Evolutionary conservation across 1,140 invertebrate species (phyloP).

Genomic region (Sycophila sp.): DNA sequence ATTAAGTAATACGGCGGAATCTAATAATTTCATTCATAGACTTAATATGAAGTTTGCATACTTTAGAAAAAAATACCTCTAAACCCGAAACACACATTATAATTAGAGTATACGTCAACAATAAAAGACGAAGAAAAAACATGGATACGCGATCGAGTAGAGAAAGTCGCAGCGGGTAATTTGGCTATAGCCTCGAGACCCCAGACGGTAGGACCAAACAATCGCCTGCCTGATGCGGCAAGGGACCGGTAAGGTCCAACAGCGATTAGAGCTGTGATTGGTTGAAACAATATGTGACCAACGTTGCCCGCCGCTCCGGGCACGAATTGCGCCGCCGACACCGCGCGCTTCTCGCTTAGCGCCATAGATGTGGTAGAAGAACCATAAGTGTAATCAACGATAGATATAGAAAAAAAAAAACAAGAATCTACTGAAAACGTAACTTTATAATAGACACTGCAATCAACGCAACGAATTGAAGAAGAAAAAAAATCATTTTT

Average conservation of each 20-base stretch:
- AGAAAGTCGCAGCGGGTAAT: not conserved
- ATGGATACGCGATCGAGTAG: no score
- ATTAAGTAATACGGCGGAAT: no score
- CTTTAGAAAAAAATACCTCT: no score
- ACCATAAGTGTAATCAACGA: no score
- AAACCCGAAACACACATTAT: no score
- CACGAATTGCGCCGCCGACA: not conserved
- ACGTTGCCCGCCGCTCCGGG: conserved; percentile 55
- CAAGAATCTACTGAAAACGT: no score
- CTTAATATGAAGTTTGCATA: no score
- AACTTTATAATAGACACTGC: not conserved
- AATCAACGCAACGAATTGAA: no score
- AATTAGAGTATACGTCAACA: no score
- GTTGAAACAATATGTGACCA: conserved; percentile 65
- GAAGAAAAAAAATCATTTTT: not conserved
- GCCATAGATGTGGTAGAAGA: not conserved
- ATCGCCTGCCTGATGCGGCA: conserved; percentile 65
- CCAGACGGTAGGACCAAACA: conserved; percentile 68
- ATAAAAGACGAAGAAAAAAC: no score
- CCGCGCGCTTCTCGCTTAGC: no score
- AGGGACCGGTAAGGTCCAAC: conserved; percentile 67
- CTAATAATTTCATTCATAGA: no score
- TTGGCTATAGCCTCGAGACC: conserved; percentile 45
- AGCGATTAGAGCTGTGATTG: conserved; percentile 67
- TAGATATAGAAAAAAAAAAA: not conserved